Evolutionary conservation across 2,797 vertebrate genomes (phyloP).

Genomic region (Lemur catta): DNA sequence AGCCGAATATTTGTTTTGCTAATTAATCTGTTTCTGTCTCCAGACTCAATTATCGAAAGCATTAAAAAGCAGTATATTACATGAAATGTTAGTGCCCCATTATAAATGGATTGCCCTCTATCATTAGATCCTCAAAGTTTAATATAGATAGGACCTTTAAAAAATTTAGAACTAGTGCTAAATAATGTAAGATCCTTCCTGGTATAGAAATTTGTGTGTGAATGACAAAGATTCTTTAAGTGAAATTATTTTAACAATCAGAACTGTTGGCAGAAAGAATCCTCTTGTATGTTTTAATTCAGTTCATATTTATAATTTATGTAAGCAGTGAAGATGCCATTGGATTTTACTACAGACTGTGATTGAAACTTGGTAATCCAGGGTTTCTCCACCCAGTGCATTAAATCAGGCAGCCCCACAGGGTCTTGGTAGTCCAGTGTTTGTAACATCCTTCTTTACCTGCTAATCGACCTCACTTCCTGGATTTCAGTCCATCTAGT

Average conservation of each 20-base stretch:
- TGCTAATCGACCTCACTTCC: constrained; percentile 83
- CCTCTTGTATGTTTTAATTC: constrained; percentile 73
- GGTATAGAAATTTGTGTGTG: constrained; percentile 51
- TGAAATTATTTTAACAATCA: constrained; percentile 66
- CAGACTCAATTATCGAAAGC: constrained; percentile 14
- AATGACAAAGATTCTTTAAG: constrained; percentile 29
- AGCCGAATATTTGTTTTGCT: constrained; percentile 46
- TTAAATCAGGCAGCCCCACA: constrained; percentile 84
- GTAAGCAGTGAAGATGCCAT: constrained; percentile 81
- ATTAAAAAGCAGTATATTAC: background rate
- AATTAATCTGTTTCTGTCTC: constrained; percentile 36
- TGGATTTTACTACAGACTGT: constrained; percentile 85
- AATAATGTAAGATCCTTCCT: constrained; percentile 41
- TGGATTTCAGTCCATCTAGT: constrained; percentile 79
- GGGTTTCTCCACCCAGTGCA: constrained; percentile 84
- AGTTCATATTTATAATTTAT: constrained; percentile 86
- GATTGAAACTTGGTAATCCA: constrained; percentile 87
- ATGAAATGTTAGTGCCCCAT: constrained; percentile 28
- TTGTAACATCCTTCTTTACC: constrained; percentile 81
- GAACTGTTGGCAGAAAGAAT: constrained; percentile 65
- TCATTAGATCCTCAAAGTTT: constrained; percentile 30
- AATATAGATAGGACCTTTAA: constrained; percentile 36
- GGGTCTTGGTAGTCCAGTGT: constrained; percentile 81
- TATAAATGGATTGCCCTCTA: constrained; percentile 7
- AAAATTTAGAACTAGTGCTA: constrained; percentile 47